A percentile compares a stretch with the other conserved stretches of the same genome.
Conservation (phyloP, 2,113 vertebrate species). For the Drymodes brunneopygia region DNA sequence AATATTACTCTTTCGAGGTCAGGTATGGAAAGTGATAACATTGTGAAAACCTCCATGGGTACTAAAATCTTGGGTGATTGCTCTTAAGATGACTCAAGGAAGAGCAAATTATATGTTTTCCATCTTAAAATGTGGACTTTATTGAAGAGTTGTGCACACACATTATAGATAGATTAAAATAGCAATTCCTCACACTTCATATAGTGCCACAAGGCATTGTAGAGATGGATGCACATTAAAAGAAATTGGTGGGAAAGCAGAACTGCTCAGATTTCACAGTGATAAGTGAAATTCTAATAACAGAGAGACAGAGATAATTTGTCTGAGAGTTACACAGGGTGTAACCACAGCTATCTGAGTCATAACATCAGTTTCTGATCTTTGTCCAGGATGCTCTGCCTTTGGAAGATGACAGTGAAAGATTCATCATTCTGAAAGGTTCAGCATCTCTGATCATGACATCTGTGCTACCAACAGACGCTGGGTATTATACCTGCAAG, state of each 20-base stretch:
- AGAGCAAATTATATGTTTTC: neutral
- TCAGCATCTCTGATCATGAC: conserved; percentile 57
- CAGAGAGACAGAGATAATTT: neutral
- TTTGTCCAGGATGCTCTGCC: conserved; percentile 57
- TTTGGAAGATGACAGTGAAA: conserved; percentile 34
- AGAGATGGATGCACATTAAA: neutral
- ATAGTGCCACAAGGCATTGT: neutral
- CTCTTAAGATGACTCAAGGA: neutral
- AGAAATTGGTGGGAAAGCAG: neutral
- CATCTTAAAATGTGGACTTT: neutral
- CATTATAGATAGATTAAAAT: neutral
- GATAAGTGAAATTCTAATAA: neutral
- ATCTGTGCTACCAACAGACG: conserved; percentile 63
- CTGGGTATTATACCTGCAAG: conserved; percentile 81
- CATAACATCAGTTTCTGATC: neutral
- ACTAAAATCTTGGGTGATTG: neutral
- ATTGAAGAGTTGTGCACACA: neutral
- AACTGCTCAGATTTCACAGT: neutral
- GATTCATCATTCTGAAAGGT: neutral
- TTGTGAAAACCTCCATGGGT: neutral
- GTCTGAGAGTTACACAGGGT: neutral
- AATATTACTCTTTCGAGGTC: neutral
- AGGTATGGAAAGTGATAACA: neutral
- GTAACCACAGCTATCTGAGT: neutral
- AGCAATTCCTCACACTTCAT: neutral